Evolutionary conservation across 92 coral and sea anemone species (phyloP).

Genomic region (Epizoanthus scotinus): DNA sequence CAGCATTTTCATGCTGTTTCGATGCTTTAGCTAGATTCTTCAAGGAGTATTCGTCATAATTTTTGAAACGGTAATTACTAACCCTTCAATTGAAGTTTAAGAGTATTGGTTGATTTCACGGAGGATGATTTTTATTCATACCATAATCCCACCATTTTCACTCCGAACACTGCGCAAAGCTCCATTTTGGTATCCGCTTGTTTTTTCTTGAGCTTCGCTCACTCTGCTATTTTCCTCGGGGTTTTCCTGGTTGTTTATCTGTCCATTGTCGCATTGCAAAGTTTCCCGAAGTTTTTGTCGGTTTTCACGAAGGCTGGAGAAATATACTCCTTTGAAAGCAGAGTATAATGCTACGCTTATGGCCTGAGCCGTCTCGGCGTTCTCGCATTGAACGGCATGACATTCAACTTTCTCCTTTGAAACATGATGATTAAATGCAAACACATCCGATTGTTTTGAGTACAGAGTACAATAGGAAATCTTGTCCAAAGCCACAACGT

Average conservation of each 20-base stretch:
- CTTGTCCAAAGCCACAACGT: conserved; percentile 64
- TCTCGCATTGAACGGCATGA: conserved; percentile 64
- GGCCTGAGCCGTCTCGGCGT: conserved; percentile 50
- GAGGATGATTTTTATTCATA: background rate
- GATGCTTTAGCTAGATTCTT: no score
- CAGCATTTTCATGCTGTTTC: no score
- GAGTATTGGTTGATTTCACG: background rate
- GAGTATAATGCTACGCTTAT: conserved; percentile 63
- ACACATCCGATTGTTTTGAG: conserved; percentile 52
- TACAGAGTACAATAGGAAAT: conserved; percentile 70
- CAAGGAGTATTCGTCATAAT: background rate
- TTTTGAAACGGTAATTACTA: background rate
- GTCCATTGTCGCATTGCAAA: background rate
- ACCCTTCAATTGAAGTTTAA: background rate
- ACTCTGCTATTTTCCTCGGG: background rate
- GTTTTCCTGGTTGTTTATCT: background rate
- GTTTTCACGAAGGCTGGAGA: conserved; percentile 64
- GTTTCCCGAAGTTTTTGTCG: conserved; percentile 48
- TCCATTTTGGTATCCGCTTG: background rate
- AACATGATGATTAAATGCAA: conserved; percentile 82
- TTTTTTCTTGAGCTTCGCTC: background rate
- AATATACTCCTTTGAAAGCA: conserved; percentile 69
- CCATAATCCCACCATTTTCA: conserved; percentile 8
- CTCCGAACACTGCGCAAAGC: background rate
- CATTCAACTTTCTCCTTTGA: conserved; percentile 68